Evolutionary conservation across 2,888 invertebrate genomes (phyloP).

Genomic region (Diaprepes abbreviatus): DNA sequence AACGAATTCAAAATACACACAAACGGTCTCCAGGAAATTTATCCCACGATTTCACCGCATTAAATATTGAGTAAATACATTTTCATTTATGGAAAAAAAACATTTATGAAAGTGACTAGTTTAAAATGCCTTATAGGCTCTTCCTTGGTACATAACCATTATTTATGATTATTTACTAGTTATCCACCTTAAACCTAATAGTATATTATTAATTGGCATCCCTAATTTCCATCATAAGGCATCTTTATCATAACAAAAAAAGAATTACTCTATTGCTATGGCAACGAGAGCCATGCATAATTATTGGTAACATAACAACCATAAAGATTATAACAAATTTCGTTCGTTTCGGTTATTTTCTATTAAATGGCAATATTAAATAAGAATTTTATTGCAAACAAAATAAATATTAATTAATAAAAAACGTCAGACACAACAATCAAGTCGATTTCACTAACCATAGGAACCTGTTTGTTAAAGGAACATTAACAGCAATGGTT

Average conservation of each 20-base stretch:
- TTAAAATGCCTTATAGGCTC: not conserved
- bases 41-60: not conserved
- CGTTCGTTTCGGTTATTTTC: too few species aligned
- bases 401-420: not conserved
- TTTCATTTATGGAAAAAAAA: not conserved
- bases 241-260: too few species aligned
- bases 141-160: too few species aligned
- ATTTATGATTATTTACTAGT: too few species aligned
- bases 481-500: not conserved
- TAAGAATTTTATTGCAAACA: not conserved
- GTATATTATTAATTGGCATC: too few species aligned
- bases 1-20: slow-evolving; percentile 14
- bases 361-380: too few species aligned
- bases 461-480: slow-evolving; percentile 24
- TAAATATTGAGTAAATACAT: not conserved
- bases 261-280: too few species aligned
- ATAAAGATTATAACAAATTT: too few species aligned
- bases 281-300: too few species aligned
- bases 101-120: not conserved
- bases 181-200: too few species aligned
- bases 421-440: slow-evolving; percentile 2
- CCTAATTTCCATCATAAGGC: too few species aligned
- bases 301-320: too few species aligned
- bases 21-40: slow-evolving; percentile 8
- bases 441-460: slow-evolving; percentile 6